Evolutionary conservation across 2,797 vertebrate species (phyloP).

Genomic region (Gadopsis bispinosus): DNA sequence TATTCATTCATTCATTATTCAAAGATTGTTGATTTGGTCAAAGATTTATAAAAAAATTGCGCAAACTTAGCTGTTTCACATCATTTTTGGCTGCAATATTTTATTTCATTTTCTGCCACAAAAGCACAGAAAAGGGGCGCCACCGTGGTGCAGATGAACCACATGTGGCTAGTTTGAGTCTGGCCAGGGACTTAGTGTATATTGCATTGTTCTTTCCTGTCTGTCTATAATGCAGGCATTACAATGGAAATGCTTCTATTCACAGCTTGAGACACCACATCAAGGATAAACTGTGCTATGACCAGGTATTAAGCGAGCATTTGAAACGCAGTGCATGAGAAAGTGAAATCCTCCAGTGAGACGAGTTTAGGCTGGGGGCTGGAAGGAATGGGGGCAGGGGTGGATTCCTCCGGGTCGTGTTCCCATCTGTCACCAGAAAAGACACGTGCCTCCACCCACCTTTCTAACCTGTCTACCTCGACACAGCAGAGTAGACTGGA

Average conservation of each 20-base stretch:
- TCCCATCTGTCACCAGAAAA: constrained; percentile 56
- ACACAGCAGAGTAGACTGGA: constrained; percentile 45
- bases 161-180: neutral
- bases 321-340: constrained; percentile 25
- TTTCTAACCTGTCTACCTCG: constrained; percentile 43
- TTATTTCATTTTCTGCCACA: neutral
- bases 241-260: neutral
- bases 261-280: neutral
- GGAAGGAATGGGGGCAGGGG: constrained; percentile 24
- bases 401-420: constrained; percentile 41
- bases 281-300: neutral
- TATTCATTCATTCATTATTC: too few relatives aligned
- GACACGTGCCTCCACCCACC: constrained; percentile 38
- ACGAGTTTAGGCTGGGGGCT: neutral
- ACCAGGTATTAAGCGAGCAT: neutral
- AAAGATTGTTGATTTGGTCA: neutral
- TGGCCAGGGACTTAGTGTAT: too few relatives aligned
- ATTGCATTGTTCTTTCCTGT: neutral
- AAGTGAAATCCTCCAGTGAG: constrained; percentile 22
- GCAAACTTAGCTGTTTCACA: neutral
- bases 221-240: neutral
- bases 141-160: neutral
- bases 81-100: neutral
- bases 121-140: neutral
- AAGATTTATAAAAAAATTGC: neutral